Evolutionary conservation across 2,113 vertebrate species (phyloP).

Genomic region (Choloepus hoffmanni): DNA sequence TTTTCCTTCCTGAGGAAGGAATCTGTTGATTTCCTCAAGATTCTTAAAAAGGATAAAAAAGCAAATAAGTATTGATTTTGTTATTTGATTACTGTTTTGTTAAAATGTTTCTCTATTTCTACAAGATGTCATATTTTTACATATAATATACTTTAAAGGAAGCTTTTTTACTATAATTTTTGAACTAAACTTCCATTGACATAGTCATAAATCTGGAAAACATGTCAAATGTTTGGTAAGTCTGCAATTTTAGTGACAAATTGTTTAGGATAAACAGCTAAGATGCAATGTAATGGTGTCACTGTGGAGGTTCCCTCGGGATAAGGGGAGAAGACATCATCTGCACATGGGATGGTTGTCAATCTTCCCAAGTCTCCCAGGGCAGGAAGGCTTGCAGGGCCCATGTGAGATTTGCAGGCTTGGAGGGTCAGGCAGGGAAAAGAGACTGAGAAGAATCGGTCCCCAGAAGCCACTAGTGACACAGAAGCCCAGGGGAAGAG

Average conservation of each 20-base stretch:
- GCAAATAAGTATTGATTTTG: not conserved
- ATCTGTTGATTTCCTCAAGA: conserved; percentile 30
- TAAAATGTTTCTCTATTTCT: not conserved
- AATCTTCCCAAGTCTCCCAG: not conserved
- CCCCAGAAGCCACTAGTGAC: not conserved
- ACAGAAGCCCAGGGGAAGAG: not conserved
- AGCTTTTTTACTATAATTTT: not conserved
- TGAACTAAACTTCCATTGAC: not conserved
- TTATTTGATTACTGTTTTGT: not conserved
- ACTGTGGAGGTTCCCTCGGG: not conserved
- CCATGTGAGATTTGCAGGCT: not conserved
- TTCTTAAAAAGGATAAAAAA: not conserved
- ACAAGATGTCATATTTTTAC: not conserved
- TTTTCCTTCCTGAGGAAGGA: not conserved
- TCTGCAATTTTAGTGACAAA: not conserved
- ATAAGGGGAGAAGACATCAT: not conserved
- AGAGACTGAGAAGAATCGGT: not conserved
- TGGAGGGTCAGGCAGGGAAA: not conserved
- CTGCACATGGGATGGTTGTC: fast-evolving
- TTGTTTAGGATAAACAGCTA: not conserved
- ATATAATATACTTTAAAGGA: not conserved
- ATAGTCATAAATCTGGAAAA: conserved; percentile 17
- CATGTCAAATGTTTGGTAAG: not conserved
- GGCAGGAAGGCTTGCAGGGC: not conserved
- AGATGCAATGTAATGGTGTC: not conserved